Evolutionary conservation across 1,140 invertebrate species (phyloP).

Genomic region (Eulimnadia texana): DNA sequence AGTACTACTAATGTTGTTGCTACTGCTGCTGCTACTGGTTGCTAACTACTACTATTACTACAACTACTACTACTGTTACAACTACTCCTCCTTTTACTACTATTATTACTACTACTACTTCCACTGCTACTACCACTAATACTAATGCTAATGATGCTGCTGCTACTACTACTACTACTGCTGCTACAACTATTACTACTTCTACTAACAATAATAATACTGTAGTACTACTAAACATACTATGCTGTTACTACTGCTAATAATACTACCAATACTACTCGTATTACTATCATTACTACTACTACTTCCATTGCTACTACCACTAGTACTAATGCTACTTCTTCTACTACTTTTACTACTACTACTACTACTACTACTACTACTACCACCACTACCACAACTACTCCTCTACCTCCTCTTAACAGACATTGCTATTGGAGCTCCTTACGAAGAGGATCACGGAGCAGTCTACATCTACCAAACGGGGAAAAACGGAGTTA

Average conservation of each 20-base stretch:
- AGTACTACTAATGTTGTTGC: background rate
- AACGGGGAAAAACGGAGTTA: conserved; percentile 24
- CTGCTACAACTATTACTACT: background rate
- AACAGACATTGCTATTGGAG: conserved; percentile 35
- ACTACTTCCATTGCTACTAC: too few species aligned
- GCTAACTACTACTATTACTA: background rate
- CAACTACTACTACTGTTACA: background rate
- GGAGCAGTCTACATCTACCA: conserved; percentile 40
- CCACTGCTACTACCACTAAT: background rate
- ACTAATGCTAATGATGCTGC: too few species aligned
- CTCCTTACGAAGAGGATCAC: conserved; percentile 35
- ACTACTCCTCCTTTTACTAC: background rate
- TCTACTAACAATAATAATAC: background rate
- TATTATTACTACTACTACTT: background rate
- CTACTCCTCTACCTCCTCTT: conserved; percentile 6
- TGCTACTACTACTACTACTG: background rate
- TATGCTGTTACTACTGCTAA: background rate
- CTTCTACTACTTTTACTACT: background rate
- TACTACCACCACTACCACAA: background rate
- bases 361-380: background rate
- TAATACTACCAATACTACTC: background rate
- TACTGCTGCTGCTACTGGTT: background rate
- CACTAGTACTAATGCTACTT: too few species aligned
- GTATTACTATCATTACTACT: background rate
- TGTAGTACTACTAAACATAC: background rate